Evolutionary conservation across 2,113 vertebrate species (phyloP).

Genomic region (Numenius arquata): DNA sequence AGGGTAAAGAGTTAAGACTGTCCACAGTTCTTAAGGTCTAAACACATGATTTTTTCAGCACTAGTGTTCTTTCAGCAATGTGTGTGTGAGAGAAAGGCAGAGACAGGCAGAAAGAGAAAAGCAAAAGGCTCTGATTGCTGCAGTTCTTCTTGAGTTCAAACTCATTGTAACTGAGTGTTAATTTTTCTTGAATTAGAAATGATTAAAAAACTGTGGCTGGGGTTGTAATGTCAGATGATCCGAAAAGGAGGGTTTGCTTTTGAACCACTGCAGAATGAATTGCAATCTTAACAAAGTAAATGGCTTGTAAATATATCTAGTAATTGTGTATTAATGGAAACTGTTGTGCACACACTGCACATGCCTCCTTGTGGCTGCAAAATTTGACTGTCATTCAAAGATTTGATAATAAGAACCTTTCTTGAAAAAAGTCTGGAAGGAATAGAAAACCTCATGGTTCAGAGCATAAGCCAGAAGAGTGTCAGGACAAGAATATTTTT

Average conservation of each 20-base stretch:
- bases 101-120: background rate
- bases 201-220: background rate
- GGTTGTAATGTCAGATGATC: conserved; percentile 1
- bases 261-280: background rate
- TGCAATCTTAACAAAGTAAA: conserved; percentile 8
- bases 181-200: conserved; percentile 38
- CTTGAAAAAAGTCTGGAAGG: background rate
- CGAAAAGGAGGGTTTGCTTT: background rate
- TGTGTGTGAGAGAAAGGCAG: background rate
- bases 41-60: background rate
- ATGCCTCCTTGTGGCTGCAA: background rate
- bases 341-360: background rate
- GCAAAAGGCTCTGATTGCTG: background rate
- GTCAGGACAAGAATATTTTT: background rate
- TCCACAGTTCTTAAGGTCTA: background rate
- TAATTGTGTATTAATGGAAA: background rate
- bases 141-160: background rate
- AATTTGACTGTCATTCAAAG: background rate
- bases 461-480: background rate
- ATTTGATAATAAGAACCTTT: background rate
- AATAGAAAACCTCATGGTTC: background rate
- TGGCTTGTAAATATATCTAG: conserved; percentile 29
- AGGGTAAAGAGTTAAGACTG: background rate
- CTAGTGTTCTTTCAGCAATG: background rate
- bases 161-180: background rate